Evolutionary conservation across 2,888 invertebrate genomes (phyloP), one percentile per base, ranked within the genome.

Genomic region (Harpagoxenus sublaevis): DNA sequence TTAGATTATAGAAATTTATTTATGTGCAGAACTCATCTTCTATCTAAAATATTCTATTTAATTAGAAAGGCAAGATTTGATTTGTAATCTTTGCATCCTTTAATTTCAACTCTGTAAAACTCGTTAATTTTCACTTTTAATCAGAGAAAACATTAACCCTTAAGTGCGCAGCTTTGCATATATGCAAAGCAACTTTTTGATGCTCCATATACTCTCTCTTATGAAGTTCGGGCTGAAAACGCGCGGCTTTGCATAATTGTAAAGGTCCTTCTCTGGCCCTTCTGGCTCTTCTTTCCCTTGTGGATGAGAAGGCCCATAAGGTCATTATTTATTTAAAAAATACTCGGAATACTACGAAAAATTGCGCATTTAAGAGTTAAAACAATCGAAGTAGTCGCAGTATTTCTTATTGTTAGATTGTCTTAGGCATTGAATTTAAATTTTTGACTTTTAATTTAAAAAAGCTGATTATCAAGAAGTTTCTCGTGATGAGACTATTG

Each of bases 391-490:
- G 10, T 28, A 42, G 28, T 39, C 28, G 8, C 39, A 71, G 15
- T 35, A 42, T 28, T 42, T 42, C 3, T 15, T 5, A 51, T 18
- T 18, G 51, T 18, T 18, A 15, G 6, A 55, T 57, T 42, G 18
- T 73, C 10, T 57, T 60, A 48, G 55, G 23, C 23, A 39, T 15
- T n/a, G 28, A 74, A 45, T 74, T 62, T 12, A 39, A 53, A 71
- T 31, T 74, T 74, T n/a, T 18, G 18, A 60, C 1, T 6, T 62
- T 31, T 10, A 45, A 62, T 62, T 35, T 31, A 6, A 10, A 63
- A 75, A 45, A 31, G 18, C 31, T 39, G 2, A 31, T 75, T 9
- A 48, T 62, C n/a, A 39, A 4, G 23, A 66, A 66, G 15, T 39
- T 71, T 35, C 35, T n/a, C 23, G 55, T n/a, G 28, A 70, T 51